Evolutionary conservation across 2,888 invertebrate species (phyloP).

Genomic region (Hirtodrosophila duncani): DNA sequence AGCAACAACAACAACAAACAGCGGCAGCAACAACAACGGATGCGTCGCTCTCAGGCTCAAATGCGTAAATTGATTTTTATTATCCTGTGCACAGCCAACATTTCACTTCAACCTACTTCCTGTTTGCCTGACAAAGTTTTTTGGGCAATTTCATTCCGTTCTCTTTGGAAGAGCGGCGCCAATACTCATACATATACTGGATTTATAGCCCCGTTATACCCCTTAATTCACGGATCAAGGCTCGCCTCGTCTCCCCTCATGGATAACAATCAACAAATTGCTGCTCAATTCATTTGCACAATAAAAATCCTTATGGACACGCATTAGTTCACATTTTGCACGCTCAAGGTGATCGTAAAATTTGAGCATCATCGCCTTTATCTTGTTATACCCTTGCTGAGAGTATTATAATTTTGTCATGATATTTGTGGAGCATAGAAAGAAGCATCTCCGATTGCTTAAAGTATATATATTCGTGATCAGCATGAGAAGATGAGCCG

Average conservation of each 20-base stretch:
- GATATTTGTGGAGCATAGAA: no score
- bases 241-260: not conserved
- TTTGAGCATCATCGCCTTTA: conserved; percentile 31
- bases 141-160: no score
- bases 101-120: not conserved
- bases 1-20: conserved; percentile 12
- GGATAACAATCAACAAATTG: not conserved
- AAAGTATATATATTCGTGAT: no score
- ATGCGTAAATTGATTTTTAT: conserved; percentile 40
- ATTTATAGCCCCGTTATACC: no score
- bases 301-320: conserved; percentile 25
- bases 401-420: no score
- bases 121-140: no score
- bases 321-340: conserved; percentile 37
- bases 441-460: no score
- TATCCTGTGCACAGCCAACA: conserved; percentile 26
- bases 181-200: no score
- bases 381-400: no score
- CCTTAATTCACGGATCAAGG: no score
- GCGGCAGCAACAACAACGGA: conserved; percentile 11
- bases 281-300: conserved; percentile 32
- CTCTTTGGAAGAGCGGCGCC: no score
- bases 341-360: conserved; percentile 1
- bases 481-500: no score
- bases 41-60: conserved; percentile 18